These are phyloP conservation scores for Jordanella pulchra DNA, from an alignment of 2,797 vertebrate genomes.

Conservation along the genomic window DNA sequence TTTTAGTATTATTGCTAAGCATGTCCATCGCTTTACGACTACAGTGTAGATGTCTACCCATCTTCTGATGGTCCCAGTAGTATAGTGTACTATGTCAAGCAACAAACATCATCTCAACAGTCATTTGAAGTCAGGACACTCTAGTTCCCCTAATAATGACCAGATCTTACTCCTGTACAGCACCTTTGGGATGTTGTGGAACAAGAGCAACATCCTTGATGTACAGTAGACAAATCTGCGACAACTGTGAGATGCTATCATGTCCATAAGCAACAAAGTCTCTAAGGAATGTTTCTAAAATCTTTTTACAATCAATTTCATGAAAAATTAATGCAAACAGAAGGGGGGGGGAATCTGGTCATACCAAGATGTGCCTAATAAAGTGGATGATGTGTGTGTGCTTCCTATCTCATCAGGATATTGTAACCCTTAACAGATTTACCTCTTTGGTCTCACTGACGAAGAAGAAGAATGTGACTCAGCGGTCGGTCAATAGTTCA, in stretches of 20 bases:
- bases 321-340: not conserved
- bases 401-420: slow-evolving; percentile 42
- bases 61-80: not conserved
- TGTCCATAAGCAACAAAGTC: not conserved
- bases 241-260: not conserved
- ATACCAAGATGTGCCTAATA: not conserved
- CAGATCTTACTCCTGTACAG: not conserved
- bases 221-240: not conserved
- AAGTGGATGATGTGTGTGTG: not conserved
- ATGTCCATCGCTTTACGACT: not conserved
- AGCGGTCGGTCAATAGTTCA: slow-evolving; percentile 72
- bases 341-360: not conserved
- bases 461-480: slow-evolving; percentile 62
- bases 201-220: not conserved
- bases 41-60: not conserved
- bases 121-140: not conserved
- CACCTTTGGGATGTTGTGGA: not conserved
- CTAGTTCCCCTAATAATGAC: not conserved
- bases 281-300: not conserved
- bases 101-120: not conserved
- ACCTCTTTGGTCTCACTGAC: slow-evolving; percentile 19
- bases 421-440: slow-evolving; percentile 28
- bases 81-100: not conserved
- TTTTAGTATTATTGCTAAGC: not conserved
- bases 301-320: not conserved